Base-by-base conservation (phyloP, 1,140 invertebrate genomes). In the Araneus ventricosus region DNA sequence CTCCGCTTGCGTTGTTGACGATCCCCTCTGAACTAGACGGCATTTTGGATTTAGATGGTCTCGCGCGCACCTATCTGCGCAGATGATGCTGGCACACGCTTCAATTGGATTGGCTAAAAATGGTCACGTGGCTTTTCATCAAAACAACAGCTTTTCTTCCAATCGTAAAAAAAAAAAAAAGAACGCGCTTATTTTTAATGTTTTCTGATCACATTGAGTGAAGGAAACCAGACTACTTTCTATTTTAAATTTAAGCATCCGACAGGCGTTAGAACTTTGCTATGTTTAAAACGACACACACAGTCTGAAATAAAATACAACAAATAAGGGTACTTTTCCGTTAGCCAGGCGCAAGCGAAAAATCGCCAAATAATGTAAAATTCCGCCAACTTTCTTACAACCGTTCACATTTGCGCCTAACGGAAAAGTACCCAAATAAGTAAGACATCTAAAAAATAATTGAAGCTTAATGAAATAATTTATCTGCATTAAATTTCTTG, bases 1-100 rank as follows among this genome's bases (percentile, higher is more conserved):
- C 97, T 99, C 98, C 96, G 98, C 98, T 97, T 98, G 98, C 96
- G 98, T 97, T 97, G 97, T 97, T 96, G 98, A 97, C 97, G 93
- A 89, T 98, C 95, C 97, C 97, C 96, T 98, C 98, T 96, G 97
- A 89, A 86, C 90, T 75, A 75, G 93, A 97, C 96, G 97, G 97
- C 97, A 97, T 97, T 97, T 97, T 97, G 97, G 94, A 95, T 95
- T 95, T 94, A 94, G 94, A 95, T 95, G 94, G 94, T 94, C 94
- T 94, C 94, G 90, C 94, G 94, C 94, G 92, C 94, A 94, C 95
- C 95, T 90, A 84, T 94, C 93, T 94, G 95, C 95, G 95, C 95
- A 95, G 87, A 89, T 87, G 86, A 93, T 93, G 94, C 92, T 94
- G 90, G 79, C 93, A 70, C 24, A 94, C 82, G 94, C 91, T 37